Conservation (phyloP, 2,113 vertebrate species). For the Dicrurus megarhynchus region DNA sequence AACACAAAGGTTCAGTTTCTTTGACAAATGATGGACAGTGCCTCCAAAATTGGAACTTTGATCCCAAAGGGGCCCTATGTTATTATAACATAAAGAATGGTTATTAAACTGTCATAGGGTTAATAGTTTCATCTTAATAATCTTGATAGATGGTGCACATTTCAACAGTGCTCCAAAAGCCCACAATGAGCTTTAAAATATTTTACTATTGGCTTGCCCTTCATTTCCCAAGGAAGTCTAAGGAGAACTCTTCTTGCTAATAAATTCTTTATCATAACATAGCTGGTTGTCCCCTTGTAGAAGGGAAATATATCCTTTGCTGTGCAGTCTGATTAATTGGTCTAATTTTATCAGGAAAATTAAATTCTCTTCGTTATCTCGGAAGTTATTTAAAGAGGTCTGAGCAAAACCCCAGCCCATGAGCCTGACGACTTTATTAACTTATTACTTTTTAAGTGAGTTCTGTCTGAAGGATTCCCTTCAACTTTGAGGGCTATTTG, state of each 20-base stretch:
- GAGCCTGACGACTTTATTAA: constrained; percentile 56
- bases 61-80: constrained; percentile 74
- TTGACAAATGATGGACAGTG: constrained; percentile 73
- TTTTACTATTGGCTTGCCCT: constrained; percentile 65
- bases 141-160: constrained; percentile 73
- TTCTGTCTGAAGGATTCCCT: constrained; percentile 32
- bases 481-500: constrained; percentile 31
- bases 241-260: constrained; percentile 55
- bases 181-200: constrained; percentile 66
- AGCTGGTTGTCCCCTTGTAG: constrained; percentile 30
- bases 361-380: constrained; percentile 63
- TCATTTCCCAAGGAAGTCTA: constrained; percentile 58
- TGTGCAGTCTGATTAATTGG: constrained; percentile 65
- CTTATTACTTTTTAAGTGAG: constrained; percentile 57
- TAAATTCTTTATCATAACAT: constrained; percentile 65
- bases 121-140: constrained; percentile 85
- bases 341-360: constrained; percentile 73
- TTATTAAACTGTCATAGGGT: constrained; percentile 82
- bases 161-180: constrained; percentile 51
- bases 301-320: constrained; percentile 46
- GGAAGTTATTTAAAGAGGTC: constrained; percentile 57
- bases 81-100: constrained; percentile 85
- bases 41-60: constrained; percentile 76
- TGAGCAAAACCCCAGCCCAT: constrained; percentile 14
- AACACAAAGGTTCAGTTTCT: constrained; percentile 60